phyloP scores from a whole-genome alignment of 2,113 vertebrate species.

The Orientallactaga bullata region DNA sequence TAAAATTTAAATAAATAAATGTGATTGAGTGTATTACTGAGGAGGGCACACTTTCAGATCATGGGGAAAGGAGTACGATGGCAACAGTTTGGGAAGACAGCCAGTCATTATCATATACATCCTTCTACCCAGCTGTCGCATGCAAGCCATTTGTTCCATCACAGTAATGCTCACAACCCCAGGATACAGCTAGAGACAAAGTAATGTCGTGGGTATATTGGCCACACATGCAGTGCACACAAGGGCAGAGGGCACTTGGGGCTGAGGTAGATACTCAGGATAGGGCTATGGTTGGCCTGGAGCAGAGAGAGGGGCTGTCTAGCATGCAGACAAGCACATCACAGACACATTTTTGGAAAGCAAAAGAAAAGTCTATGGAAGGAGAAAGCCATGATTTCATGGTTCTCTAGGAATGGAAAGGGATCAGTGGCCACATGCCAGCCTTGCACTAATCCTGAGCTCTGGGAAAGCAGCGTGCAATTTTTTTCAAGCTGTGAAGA shows the following conservation, averaged over 20 bases:
- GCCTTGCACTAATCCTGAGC: not conserved
- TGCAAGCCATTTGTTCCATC: not conserved
- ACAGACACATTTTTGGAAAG: not conserved
- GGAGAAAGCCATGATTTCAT: not conserved
- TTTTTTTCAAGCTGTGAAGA: not conserved
- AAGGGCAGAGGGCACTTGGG: not conserved
- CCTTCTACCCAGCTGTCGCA: not conserved
- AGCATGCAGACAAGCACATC: not conserved
- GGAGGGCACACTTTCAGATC: not conserved
- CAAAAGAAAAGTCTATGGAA: accelerated
- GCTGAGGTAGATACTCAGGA: not conserved
- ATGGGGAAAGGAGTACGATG: not conserved
- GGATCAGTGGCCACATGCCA: not conserved
- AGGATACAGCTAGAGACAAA: not conserved
- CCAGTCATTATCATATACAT: not conserved
- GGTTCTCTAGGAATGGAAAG: not conserved
- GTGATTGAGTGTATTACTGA: not conserved
- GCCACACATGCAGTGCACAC: no score
- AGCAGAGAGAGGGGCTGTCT: not conserved
- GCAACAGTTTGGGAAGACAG: not conserved
- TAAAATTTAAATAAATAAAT: no score
- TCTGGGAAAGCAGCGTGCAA: not conserved
- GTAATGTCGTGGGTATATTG: not conserved
- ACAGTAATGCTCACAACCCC: not conserved
- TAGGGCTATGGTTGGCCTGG: no score